Base-by-base conservation (phyloP, 2,888 invertebrate species). In the Eupithecia inturbata region DNA sequence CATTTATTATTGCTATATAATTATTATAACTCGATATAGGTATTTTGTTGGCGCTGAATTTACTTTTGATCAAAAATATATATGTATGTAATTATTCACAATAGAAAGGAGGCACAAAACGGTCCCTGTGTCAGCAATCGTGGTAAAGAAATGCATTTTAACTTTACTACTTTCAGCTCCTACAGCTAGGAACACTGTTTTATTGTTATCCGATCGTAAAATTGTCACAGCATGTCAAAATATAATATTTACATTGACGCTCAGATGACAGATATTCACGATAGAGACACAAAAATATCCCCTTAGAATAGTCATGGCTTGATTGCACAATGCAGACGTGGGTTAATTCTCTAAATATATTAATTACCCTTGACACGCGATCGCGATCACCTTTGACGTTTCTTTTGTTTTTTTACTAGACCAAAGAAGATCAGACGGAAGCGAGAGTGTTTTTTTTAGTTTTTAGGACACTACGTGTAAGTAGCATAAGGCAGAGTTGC, bases 331-430 rank as follows among this genome's bases (percentile, higher is more conserved):
- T 71, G 57, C 60, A 12, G 9, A 72, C 63, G 39, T 72, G 22
- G 68, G 72, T 64, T 68, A 68, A 72, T 72, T 53, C 39, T 39
- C 57, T 19, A 68, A 68, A 72, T 63, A 71, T 41, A 53, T 53
- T 67, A 22, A 53, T 53, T 67, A 22, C 62, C 72, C 72, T 72
- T 72, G 72, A 72, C 49, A 53, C 68, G 68, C 33, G 63, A 64
- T 31, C 62, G 31, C 19, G 16, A 31, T 62, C 31, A 31, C 19
- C 31, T 9, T 1, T 62, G 16, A 12, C 57, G 22, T 53, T 49
- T 53, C 49, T 53, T 22, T 53, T 53, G 49, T 53, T 53, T 22
- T 9, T 22, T 53, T 3, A n/a, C 10, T 53, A 53, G 10, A 53
- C 3, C n/a, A 22, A 22, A 22, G 10, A 5, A 41, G 16, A n/a